Evolutionary conservation across 1,140 invertebrate genomes (phyloP), one percentile per base, ranked within the genome.

Genomic region (Drosophila ananassae): DNA sequence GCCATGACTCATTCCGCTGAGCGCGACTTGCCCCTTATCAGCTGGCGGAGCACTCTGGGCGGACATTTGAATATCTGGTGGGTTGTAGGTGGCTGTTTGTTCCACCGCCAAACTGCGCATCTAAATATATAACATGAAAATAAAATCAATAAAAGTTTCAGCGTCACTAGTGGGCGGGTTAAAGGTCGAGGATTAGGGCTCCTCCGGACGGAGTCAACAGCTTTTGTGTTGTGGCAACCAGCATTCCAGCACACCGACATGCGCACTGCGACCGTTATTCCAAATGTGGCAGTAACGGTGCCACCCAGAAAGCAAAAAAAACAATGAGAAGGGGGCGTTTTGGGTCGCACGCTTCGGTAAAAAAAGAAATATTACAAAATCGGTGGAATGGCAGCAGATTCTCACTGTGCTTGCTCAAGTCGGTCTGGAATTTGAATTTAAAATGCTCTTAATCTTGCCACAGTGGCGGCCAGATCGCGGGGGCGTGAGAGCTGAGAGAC

Each of bases 181-280:
- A 21, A 53, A 34, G 44, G 44, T 30, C 13, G 53, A 7, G 32
- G 25, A 8, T 30, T 68, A 47, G 50, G 50, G 57, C 39, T 57
- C 63, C 71, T 37, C 47, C 63, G 73, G 64, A 87, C 73, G 58
- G 61, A 80, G 82, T 75, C 81, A 85, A 85, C 82, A 81, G 72
- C 56, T 52, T 63, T 82, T 85, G 59, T 89, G 79, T 85, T 85
- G 82, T 85, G 82, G 82, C 83, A 85, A 85, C 82, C 82, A 77
- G 48, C 82, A 85, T 87, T 87, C 81, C 82, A 71, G 50, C 63
- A 78, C 64, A 62, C 41, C 46, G 73, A 39, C 82, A 85, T 87
- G 82, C 81, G 78, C 83, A 68, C 60, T 87, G 61, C 62, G 60
- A 79, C 66, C 55, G 54, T 79, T 56, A 30, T 24, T 69, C 50